A percentile compares a stretch with the other conserved stretches of the same genome.
Conservation (phyloP, 2,113 vertebrate species). For the Dicrurus megarhynchus region DNA sequence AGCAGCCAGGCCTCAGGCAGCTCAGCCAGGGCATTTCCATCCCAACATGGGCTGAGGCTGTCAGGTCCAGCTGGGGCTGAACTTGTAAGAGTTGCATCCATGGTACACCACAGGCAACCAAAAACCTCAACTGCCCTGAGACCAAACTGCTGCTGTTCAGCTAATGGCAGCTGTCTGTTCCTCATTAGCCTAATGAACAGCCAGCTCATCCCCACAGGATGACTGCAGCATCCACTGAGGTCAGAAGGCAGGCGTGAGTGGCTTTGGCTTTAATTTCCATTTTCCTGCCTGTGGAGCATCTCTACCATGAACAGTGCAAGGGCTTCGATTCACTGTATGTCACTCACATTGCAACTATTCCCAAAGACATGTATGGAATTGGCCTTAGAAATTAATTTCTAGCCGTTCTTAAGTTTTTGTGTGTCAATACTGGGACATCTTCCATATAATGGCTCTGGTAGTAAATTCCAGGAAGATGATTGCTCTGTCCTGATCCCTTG, state of each 20-base stretch:
- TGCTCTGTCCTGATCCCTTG: background rate
- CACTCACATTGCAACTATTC: background rate
- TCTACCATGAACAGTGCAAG: background rate
- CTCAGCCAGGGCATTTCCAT: background rate
- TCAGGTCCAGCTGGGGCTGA: background rate
- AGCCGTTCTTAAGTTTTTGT: background rate
- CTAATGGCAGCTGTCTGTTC: background rate
- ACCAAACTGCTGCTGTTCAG: background rate
- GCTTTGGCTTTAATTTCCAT: background rate
- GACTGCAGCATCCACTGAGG: fast-evolving
- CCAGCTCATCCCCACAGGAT: background rate
- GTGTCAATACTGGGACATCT: background rate
- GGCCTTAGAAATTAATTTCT: background rate
- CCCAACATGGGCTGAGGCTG: background rate
- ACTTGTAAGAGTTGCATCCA: background rate
- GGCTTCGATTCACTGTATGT: background rate
- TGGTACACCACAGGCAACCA: background rate
- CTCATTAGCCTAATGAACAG: background rate
- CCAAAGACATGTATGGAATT: background rate
- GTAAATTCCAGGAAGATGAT: background rate
- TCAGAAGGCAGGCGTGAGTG: background rate
- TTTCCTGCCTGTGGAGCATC: background rate
- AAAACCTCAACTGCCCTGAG: background rate
- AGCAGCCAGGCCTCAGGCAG: background rate
- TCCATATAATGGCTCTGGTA: background rate